A percentile compares a stretch with the other conserved stretches of the same genome.
These are phyloP conservation scores for Ormyrus nitidulus DNA, from an alignment of 2,888 invertebrate species.

Conservation along the genomic window DNA sequence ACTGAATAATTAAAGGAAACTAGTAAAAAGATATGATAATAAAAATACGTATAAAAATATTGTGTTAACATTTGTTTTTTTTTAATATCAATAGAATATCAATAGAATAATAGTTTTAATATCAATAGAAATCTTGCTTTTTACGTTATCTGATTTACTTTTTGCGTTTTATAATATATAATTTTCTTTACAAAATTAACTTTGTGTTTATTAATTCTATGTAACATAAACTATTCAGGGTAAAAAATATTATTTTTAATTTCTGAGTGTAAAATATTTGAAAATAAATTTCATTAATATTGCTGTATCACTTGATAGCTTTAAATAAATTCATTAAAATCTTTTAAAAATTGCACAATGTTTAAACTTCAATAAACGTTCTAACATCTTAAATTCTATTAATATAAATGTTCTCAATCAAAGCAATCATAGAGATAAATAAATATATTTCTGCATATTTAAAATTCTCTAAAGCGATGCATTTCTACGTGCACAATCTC, in stretches of 20 bases:
- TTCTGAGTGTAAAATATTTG: conserved; percentile 19
- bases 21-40: not conserved
- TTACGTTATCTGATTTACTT: not conserved
- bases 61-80: not conserved
- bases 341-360: conserved; percentile 13
- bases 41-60: conserved; percentile 5
- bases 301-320: conserved; percentile 10
- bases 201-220: conserved; percentile 39
- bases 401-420: conserved; percentile 20
- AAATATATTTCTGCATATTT: conserved; percentile 7
- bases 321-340: conserved; percentile 43
- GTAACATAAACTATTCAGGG: conserved; percentile 20
- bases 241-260: conserved; percentile 33
- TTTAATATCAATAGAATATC: too few species aligned
- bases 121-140: not conserved
- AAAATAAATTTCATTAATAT: conserved; percentile 20
- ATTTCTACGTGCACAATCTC: conserved; percentile 20
- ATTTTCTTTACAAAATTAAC: conserved; percentile 32
- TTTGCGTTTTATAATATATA: not conserved
- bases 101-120: conserved; percentile 1
- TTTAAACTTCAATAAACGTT: conserved; percentile 22
- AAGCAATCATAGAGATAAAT: conserved; percentile 26
- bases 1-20: not conserved
- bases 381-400: conserved; percentile 13
- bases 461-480: conserved; percentile 20